Evolutionary conservation across 2,113 vertebrate genomes (phyloP).

Genomic region (Serilophus lunatus): DNA sequence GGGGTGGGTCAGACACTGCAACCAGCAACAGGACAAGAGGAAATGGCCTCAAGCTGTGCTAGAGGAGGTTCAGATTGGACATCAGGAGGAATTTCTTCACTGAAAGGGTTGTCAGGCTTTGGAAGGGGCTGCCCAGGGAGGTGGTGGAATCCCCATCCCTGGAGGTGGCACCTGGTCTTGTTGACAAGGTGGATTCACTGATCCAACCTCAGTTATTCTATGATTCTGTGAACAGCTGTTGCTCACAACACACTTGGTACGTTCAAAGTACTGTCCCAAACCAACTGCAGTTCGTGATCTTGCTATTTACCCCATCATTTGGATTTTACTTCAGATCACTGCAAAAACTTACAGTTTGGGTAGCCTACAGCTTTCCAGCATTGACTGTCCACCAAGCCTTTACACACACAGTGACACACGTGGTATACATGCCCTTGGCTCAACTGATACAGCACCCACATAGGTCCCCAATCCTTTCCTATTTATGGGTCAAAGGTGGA

Average conservation of each 20-base stretch:
- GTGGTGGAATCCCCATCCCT: rapidly evolving
- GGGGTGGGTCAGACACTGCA: neutral
- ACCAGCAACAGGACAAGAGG: neutral
- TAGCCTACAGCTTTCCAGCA: neutral
- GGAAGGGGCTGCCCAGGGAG: neutral
- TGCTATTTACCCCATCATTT: neutral
- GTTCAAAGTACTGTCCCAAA: neutral
- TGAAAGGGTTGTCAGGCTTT: rapidly evolving
- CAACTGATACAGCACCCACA: neutral
- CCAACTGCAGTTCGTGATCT: neutral
- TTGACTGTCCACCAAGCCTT: neutral
- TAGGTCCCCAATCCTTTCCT: neutral
- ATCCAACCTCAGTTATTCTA: too few relatives aligned
- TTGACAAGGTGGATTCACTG: neutral
- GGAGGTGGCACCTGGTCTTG: neutral
- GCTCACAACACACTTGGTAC: neutral
- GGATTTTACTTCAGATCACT: neutral
- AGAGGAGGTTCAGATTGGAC: neutral
- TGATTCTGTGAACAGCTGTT: neutral
- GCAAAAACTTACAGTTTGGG: neutral
- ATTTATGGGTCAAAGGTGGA: neutral
- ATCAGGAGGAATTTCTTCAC: neutral
- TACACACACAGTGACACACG: rapidly evolving
- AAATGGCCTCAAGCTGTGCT: rapidly evolving
- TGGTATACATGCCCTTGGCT: neutral